These are phyloP conservation scores for Aleiodes testaceus DNA, from an alignment of 2,888 invertebrate species.

Conservation along the genomic window DNA sequence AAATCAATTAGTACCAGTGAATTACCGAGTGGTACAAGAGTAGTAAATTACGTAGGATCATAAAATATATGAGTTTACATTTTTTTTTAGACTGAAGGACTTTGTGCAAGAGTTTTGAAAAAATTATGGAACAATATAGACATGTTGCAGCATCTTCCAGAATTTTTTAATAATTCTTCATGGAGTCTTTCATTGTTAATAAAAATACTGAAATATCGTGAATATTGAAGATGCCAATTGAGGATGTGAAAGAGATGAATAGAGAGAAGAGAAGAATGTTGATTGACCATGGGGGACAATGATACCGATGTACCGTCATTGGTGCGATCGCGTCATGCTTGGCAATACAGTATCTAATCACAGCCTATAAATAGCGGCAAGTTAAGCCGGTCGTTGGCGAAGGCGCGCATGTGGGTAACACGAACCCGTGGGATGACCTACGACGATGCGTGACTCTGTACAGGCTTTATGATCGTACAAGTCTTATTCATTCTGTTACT, in stretches of 20 bases:
- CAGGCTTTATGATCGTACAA: slow-evolving; percentile 33
- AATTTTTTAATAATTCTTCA: too few species aligned
- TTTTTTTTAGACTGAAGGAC: background rate
- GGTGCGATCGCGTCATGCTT: slow-evolving; percentile 48
- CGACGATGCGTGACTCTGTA: slow-evolving; percentile 24
- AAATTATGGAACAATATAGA: too few species aligned
- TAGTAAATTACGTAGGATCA: background rate
- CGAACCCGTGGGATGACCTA: slow-evolving; percentile 64
- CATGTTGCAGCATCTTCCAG: too few species aligned
- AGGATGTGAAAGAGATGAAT: slow-evolving; percentile 6
- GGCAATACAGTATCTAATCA: slow-evolving; percentile 64
- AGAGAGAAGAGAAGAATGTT: slow-evolving; percentile 28
- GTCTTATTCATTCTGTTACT: slow-evolving; percentile 45
- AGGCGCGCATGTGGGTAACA: slow-evolving; percentile 58
- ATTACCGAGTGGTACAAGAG: background rate
- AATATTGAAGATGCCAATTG: background rate
- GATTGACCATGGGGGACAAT: slow-evolving; percentile 33
- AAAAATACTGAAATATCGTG: too few species aligned
- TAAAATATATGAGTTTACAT: background rate
- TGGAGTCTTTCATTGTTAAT: too few species aligned
- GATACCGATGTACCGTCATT: slow-evolving; percentile 47
- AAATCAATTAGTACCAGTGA: slow-evolving; percentile 5
- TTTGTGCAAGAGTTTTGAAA: too few species aligned
- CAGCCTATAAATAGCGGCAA: slow-evolving; percentile 67
- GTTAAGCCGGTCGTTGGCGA: slow-evolving; percentile 60